Conservation (phyloP, 2,113 vertebrate species). For the Neogobius melanostomus region DNA sequence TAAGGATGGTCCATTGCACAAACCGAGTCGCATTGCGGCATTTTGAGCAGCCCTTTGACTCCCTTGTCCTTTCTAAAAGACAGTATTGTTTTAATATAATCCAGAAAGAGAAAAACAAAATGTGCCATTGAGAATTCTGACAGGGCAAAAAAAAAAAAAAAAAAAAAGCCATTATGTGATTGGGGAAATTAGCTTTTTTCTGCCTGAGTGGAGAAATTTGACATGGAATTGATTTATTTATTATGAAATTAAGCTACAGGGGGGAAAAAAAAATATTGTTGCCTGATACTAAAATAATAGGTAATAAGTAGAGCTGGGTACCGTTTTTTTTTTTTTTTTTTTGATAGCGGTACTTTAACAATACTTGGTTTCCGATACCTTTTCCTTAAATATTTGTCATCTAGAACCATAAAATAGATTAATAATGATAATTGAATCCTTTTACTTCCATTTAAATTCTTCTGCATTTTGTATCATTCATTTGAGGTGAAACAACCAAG, state of each 20-base stretch:
- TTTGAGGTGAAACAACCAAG: too few relatives aligned
- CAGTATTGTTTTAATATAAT: constrained; percentile 31
- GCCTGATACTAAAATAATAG: background rate
- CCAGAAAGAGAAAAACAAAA: constrained; percentile 17
- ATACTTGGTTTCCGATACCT: too few relatives aligned
- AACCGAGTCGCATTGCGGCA: constrained; percentile 46
- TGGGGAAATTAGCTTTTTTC: constrained; percentile 42
- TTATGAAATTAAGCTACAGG: constrained; percentile 2
- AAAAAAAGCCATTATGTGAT: constrained; percentile 27
- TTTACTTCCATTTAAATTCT: too few relatives aligned
- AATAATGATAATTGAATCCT: too few relatives aligned
- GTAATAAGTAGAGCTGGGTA: too few relatives aligned
- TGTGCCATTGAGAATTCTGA: constrained; percentile 28
- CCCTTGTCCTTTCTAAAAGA: constrained; percentile 49
- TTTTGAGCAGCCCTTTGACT: constrained; percentile 31
- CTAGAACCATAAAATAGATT: too few relatives aligned
- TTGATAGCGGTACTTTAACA: too few relatives aligned
- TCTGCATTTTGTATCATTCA: too few relatives aligned
- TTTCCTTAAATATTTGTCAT: too few relatives aligned
- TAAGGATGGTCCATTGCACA: constrained; percentile 29
- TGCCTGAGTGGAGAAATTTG: constrained; percentile 24
- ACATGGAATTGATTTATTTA: constrained; percentile 6
- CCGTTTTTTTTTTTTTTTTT: too few relatives aligned
- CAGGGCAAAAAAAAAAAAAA: constrained; percentile 20
- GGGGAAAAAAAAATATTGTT: constrained; percentile 1